These are phyloP conservation scores for Scelioninae gen. 1 DNA, from an alignment of 2,888 invertebrate genomes.

Conservation along the genomic window DNA sequence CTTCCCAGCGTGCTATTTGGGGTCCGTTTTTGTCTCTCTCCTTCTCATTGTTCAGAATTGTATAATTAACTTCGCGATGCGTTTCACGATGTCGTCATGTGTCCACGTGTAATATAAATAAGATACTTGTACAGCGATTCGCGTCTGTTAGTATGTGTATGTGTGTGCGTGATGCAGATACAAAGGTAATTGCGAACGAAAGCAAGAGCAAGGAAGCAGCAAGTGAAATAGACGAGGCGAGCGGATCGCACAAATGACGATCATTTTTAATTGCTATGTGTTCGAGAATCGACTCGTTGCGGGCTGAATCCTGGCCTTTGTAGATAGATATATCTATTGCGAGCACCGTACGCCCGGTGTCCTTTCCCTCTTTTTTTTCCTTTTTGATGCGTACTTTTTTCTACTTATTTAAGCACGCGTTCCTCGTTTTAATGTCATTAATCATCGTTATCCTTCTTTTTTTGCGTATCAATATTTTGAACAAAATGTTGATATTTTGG, in stretches of 20 bases:
- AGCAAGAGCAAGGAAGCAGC: slow-evolving; percentile 8
- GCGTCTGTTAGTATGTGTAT: slow-evolving; percentile 57
- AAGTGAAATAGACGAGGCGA: slow-evolving; percentile 12
- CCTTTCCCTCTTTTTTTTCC: slow-evolving; percentile 26
- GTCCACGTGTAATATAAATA: slow-evolving; percentile 70
- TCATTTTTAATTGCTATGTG: slow-evolving; percentile 37
- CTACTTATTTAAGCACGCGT: slow-evolving; percentile 66
- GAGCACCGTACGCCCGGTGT: slow-evolving; percentile 48
- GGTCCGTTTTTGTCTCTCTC: slow-evolving; percentile 58
- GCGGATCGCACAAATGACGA: slow-evolving; percentile 23
- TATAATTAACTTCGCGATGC: slow-evolving; percentile 66
- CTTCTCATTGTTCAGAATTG: slow-evolving; percentile 62
- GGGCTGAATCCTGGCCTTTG: slow-evolving; percentile 62
- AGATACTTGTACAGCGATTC: slow-evolving; percentile 66
- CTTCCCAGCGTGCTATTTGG: slow-evolving; percentile 65
- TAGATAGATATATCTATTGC: slow-evolving; percentile 63
- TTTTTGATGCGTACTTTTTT: slow-evolving; percentile 48
- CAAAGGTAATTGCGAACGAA: slow-evolving; percentile 15
- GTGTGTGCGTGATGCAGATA: slow-evolving; percentile 53
- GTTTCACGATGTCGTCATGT: slow-evolving; percentile 64
- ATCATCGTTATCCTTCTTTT: no score
- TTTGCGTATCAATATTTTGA: no score
- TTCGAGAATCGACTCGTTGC: slow-evolving; percentile 62
- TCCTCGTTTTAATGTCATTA: slow-evolving; percentile 31
- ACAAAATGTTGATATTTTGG: no score